These are phyloP conservation scores for Athrips mouffetella DNA, from an alignment of 2,888 invertebrate genomes.

Conservation along the genomic window DNA sequence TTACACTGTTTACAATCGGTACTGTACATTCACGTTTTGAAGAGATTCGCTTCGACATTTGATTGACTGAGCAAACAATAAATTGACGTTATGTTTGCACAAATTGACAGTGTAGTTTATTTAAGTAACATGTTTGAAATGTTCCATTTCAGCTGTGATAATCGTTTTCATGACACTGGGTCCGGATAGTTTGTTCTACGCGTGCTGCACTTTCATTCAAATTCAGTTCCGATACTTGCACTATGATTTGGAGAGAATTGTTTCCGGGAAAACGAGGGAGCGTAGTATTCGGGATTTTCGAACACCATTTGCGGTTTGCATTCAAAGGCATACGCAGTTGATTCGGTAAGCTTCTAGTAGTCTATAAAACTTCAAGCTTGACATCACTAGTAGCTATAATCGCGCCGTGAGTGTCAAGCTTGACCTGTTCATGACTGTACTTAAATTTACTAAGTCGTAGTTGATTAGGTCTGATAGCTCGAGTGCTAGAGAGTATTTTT, in stretches of 20 bases:
- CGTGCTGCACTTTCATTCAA: slow-evolving; percentile 44
- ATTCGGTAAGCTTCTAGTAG: slow-evolving; percentile 35
- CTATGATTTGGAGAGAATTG: slow-evolving; percentile 35
- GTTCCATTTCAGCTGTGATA: slow-evolving; percentile 26
- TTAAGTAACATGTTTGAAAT: neutral
- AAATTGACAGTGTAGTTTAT: neutral
- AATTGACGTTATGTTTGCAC: too few relatives aligned
- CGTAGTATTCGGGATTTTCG: slow-evolving; percentile 20
- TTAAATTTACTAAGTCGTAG: neutral
- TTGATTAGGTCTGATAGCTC: too few relatives aligned
- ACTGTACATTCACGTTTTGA: too few relatives aligned
- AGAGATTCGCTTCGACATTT: too few relatives aligned
- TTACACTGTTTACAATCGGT: too few relatives aligned
- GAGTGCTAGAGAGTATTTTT: too few relatives aligned
- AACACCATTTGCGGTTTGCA: slow-evolving; percentile 27
- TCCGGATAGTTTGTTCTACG: slow-evolving; percentile 43
- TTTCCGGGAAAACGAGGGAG: slow-evolving; percentile 17
- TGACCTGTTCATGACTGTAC: too few relatives aligned
- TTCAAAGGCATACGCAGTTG: slow-evolving; percentile 39
- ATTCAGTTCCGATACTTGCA: slow-evolving; percentile 41
- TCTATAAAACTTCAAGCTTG: too few relatives aligned
- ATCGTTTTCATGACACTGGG: slow-evolving; percentile 37
- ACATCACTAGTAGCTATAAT: too few relatives aligned
- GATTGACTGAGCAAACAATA: too few relatives aligned
- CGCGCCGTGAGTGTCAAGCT: too few relatives aligned